Base-by-base conservation (phyloP, 2,113 vertebrate species). In the Cervus canadensis region DNA sequence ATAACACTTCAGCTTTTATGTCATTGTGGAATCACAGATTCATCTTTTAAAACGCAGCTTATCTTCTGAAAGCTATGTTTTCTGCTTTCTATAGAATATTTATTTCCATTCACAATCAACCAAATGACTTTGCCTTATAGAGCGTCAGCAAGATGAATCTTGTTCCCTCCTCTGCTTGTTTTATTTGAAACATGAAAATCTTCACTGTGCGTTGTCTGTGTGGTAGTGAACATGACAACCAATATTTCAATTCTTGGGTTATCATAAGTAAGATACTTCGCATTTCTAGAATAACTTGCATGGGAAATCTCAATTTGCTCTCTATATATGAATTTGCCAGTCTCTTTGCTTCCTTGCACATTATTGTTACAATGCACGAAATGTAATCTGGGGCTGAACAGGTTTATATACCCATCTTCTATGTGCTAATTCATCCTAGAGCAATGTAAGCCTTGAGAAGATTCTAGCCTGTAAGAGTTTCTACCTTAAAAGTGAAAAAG, bases 1-100 rank as follows among this genome's bases (percentile, higher is more conserved):
- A 92, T 79, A 96, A 87, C 56, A 93, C 59, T 94, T 93, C n/a
- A 71, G 88, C 81, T 93, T 96, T 94, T 54, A 83, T 76, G 62
- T 87, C 74, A 78, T 83, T 91, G 4, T 62, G 11, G 48, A 91
- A 94, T 87, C 74, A 60, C 54, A 96, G 36, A 83, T 21, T 94
- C 2, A 15, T 87, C 95, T 97, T 96, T 91, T 88, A 17, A 82
- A 95, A 89, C 88, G 85, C 28, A 94, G 33, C 7, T 30, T 36
- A 67, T 92, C 45, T 96, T 81, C 33, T 97, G 57, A 96, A 91
- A 96, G 84, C 30, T 62, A 17, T 82, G 33, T 81, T 96, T 91
- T 94, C 48, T 89, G 45, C 71, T 94, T 57, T 81, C 59, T 79
- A 23, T 14, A 87, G 33, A 26, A 23, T 30, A 52, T 89, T 92